These are phyloP conservation scores for Ptyas mucosa DNA, from an alignment of 2,113 vertebrate species.

Conservation along the genomic window DNA sequence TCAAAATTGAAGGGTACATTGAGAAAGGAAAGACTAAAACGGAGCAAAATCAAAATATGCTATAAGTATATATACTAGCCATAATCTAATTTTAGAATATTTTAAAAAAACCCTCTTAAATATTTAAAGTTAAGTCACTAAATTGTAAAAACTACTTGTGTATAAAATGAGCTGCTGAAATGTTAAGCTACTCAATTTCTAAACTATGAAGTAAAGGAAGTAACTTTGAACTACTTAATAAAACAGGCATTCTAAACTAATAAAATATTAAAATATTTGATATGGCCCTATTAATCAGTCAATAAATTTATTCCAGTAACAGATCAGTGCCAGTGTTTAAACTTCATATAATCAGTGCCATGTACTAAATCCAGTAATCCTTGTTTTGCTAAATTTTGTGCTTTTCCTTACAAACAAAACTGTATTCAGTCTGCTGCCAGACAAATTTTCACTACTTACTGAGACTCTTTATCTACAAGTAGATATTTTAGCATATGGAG, in stretches of 20 bases:
- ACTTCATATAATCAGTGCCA: background rate
- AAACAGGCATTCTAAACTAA: background rate
- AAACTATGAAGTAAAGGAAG: background rate
- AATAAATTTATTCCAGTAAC: background rate
- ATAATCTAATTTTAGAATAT: background rate
- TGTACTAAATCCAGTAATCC: background rate
- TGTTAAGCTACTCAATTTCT: background rate
- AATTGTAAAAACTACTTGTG: background rate
- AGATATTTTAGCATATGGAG: background rate
- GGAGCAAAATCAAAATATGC: background rate
- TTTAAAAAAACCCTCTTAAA: background rate
- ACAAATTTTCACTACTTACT: background rate
- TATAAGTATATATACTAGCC: background rate
- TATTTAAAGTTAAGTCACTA: background rate
- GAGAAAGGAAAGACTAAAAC: background rate
- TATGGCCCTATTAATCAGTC: background rate
- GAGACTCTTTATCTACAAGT: background rate
- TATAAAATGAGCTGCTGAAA: background rate
- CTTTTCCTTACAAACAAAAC: background rate
- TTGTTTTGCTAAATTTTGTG: background rate
- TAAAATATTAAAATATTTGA: background rate
- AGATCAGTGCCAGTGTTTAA: background rate
- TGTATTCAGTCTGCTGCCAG: background rate
- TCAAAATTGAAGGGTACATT: background rate
- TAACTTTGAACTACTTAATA: background rate